phyloP scores from a whole-genome alignment of 2,888 invertebrate genomes.

The Mythimna albipuncta region DNA sequence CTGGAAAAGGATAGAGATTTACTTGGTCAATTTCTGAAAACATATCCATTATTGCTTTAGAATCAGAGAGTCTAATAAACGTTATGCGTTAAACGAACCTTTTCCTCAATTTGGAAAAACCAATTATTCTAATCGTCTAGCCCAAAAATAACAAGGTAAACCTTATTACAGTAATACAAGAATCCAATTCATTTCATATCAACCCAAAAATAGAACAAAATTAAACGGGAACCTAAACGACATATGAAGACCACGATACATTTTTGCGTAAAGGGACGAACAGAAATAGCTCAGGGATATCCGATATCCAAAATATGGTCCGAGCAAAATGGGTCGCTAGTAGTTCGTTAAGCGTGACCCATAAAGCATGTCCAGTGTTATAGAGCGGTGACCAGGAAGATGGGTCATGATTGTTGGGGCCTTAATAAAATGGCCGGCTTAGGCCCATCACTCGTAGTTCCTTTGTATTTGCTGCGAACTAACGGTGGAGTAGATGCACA shows the following conservation, averaged over 20 bases:
- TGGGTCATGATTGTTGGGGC: conserved; percentile 18
- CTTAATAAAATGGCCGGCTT: conserved; percentile 47
- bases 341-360: conserved; percentile 72
- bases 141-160: conserved; percentile 9
- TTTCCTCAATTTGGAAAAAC: background rate
- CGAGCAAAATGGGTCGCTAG: conserved; percentile 72
- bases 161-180: conserved; percentile 14
- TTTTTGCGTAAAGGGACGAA: conserved; percentile 55
- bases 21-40: background rate
- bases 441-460: conserved; percentile 27
- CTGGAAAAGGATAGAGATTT: background rate
- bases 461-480: conserved; percentile 36
- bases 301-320: conserved; percentile 63
- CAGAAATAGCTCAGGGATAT: conserved; percentile 58
- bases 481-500: conserved; percentile 25
- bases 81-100: background rate
- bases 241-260: conserved; percentile 4
- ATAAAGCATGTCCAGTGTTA: conserved; percentile 63
- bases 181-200: conserved; percentile 9
- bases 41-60: background rate
- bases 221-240: conserved; percentile 10
- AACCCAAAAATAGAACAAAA: conserved; percentile 5
- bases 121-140: background rate
- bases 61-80: background rate
- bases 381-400: conserved; percentile 36